Evolutionary conservation across 2,113 vertebrate species (phyloP).

Genomic region (Carlito syrichta): DNA sequence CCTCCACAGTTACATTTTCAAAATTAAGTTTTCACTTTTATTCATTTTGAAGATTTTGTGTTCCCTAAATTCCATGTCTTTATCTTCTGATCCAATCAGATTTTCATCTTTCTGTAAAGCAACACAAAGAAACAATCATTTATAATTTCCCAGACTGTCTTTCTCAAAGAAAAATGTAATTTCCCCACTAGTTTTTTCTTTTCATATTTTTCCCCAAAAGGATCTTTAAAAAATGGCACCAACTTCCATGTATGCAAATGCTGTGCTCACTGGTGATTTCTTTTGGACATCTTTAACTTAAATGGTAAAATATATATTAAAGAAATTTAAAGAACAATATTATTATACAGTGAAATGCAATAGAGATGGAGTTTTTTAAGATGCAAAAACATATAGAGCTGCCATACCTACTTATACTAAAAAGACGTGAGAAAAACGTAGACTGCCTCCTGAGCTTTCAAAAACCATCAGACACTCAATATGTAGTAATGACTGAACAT

Average conservation of each 20-base stretch:
- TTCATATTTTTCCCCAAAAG: neutral
- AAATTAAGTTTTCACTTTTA: neutral
- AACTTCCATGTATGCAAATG: neutral
- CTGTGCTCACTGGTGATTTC: neutral
- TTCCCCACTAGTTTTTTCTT: neutral
- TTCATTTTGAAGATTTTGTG: neutral
- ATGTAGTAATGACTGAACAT: slow-evolving; percentile 74
- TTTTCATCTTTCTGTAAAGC: neutral
- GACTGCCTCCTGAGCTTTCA: slow-evolving; percentile 67
- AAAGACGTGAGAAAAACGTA: slow-evolving; percentile 62
- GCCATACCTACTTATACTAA: slow-evolving; percentile 52
- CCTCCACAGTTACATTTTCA: neutral
- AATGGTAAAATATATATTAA: slow-evolving; percentile 48
- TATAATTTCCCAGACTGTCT: neutral
- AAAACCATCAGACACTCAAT: slow-evolving; percentile 78
- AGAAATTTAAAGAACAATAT: slow-evolving; percentile 46
- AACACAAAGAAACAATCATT: neutral
- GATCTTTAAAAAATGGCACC: neutral
- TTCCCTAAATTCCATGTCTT: neutral
- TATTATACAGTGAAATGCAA: slow-evolving; percentile 54
- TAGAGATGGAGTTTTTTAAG: neutral
- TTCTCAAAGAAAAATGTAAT: neutral
- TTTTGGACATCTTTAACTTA: slow-evolving; percentile 30
- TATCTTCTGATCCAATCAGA: neutral
- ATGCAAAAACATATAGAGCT: slow-evolving; percentile 33